phyloP scores from a whole-genome alignment of 2,888 invertebrate genomes.

The Keiferia lycopersicella region DNA sequence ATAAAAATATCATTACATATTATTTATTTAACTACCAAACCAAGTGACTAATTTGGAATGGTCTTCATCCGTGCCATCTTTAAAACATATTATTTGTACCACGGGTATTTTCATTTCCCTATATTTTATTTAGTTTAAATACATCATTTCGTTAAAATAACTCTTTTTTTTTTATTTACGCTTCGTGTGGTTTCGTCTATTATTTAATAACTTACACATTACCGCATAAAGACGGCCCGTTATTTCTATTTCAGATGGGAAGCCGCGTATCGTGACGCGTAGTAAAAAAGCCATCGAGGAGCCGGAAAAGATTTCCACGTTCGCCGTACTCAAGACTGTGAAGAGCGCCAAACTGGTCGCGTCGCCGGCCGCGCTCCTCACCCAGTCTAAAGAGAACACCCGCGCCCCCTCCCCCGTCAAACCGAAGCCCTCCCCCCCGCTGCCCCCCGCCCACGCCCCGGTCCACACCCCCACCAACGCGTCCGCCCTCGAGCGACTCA shows the following conservation, averaged over 20 bases:
- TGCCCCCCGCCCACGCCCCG: not conserved
- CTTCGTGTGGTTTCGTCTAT: conserved; percentile 22
- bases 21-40: conserved; percentile 1
- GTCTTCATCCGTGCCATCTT: conserved; percentile 16
- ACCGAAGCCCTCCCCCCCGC: conserved; percentile 4
- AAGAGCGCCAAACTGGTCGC: conserved; percentile 3
- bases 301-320: conserved; percentile 30
- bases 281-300: conserved; percentile 65
- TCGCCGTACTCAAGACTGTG: conserved; percentile 28
- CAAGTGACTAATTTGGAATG: conserved; percentile 25
- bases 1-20: conserved; percentile 1
- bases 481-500: conserved; percentile 31
- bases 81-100: conserved; percentile 20
- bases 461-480: conserved; percentile 12
- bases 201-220: not conserved
- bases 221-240: conserved; percentile 51
- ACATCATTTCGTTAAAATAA: conserved; percentile 27
- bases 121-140: conserved; percentile 26
- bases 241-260: conserved; percentile 66
- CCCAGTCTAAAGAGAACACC: conserved; percentile 49
- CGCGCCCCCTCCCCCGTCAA: conserved; percentile 34
- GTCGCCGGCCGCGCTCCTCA: conserved; percentile 30
- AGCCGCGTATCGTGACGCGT: conserved; percentile 61
- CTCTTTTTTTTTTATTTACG: conserved; percentile 32
- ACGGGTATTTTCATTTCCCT: conserved; percentile 22